Base-by-base conservation (phyloP, 2,888 invertebrate genomes). In the Physocephala rufipes region DNA sequence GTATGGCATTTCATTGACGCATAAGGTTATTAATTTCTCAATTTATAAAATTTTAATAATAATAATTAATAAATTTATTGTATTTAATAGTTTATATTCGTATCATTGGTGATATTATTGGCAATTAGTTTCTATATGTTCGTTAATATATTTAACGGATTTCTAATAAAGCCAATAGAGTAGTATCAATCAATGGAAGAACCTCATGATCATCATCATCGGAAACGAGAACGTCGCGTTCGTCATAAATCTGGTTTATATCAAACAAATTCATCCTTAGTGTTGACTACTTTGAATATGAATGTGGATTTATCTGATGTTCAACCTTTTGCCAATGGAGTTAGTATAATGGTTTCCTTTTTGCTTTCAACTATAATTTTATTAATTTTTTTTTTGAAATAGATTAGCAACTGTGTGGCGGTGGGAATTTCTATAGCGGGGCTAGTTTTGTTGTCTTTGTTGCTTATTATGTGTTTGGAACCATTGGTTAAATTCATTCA, bases 21-120 rank as follows among this genome's bases (percentile, higher is more conserved):
- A 67, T 19, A 67, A 67, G 67, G 67, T 67, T 47, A 47, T 53
- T 19, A 19, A 36, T 36, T n/a, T 7, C 36, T 36, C 36, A 9
- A 36, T 36, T 36, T 7, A 36, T 4, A 9, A 36, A 36, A 36
- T 9, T 36, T 4, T 36, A 7, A 36, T 9, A 4, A 36, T 36
- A 36, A 36, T 36, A 36, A 36, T 36, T 36, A 9, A 7, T 9
- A 36, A 36, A 4, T 36, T 36, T 21, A 19, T 36, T 43, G 1
- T 36, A 12, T 43, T 21, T 4, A 19, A n/a, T 49, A 67, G 67
- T 49, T 59, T 0, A 19, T 61, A 12, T 67, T 67, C 61, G 4
- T 59, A 24, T 61, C 49, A 4, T 19, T 67, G 59, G 49, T 7
- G 2, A 43, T 67, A 21, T 59, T 59, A 12, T 3, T 59, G 7